Evolutionary conservation across 1,140 invertebrate species (phyloP).

Genomic region (Aleiodes sp.): DNA sequence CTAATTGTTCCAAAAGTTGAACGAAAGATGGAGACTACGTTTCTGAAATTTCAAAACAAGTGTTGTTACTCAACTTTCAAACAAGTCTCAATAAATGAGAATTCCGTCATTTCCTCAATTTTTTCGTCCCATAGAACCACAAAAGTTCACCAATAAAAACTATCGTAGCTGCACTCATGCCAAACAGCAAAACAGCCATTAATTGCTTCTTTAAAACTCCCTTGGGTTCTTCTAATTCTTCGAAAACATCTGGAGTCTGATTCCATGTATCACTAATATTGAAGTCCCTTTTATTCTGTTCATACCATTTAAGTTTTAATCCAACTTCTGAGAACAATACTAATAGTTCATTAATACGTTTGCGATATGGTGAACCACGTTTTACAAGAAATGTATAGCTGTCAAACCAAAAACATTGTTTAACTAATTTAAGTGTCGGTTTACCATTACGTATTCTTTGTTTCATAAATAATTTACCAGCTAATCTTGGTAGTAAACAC

Average conservation of each 20-base stretch:
- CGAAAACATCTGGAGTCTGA: not conserved
- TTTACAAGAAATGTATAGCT: slow-evolving; percentile 23
- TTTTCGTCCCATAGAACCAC: not conserved
- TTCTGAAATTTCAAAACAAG: not conserved
- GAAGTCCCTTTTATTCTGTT: not conserved
- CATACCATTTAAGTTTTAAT: slow-evolving; percentile 23
- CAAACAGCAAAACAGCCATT: slow-evolving; percentile 7
- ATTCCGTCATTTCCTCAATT: not conserved
- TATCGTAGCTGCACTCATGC: not conserved
- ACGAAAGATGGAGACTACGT: not conserved
- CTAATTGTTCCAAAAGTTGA: no score
- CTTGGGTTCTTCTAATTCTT: not conserved
- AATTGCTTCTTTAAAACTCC: slow-evolving; percentile 1
- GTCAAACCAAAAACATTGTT: slow-evolving; percentile 35
- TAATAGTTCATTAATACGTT: not conserved
- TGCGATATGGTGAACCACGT: slow-evolving; percentile 26
- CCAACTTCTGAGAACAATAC: not conserved
- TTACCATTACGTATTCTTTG: not conserved
- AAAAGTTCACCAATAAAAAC: slow-evolving; percentile 22
- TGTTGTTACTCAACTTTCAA: not conserved
- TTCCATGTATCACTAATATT: not conserved
- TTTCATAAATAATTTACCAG: not conserved
- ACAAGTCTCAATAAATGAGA: not conserved
- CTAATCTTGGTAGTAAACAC: slow-evolving; percentile 28
- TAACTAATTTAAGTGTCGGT: slow-evolving; percentile 12